These are phyloP conservation scores for human (Homo sapiens) DNA, from an alignment of 2,113 vertebrate species.

Conservation along the genomic window GRCh38 chr4:68141001-68141500, in stretches of 20 bases:
- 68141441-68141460: not conserved
- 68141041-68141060: not conserved
- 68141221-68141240: not conserved
- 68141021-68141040: not conserved
- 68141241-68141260: not conserved
- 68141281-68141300: not conserved
- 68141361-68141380: not conserved
- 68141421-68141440: not conserved
- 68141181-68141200: constrained; percentile 5
- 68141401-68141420: not conserved
- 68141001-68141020: not conserved
- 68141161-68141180: not conserved
- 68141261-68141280: not conserved
- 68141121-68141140: not conserved
- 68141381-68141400: not conserved
- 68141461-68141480: not conserved
- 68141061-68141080: not conserved
- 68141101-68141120: not conserved
- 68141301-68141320: not conserved
- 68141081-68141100: not conserved
- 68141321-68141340: not conserved
- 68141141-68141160: not conserved
- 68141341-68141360: not conserved
- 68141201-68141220: not conserved
- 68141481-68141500: not conserved